Base-by-base conservation (phyloP, 2,888 invertebrate genomes). In the Xanthostigma xanthostigma region DNA sequence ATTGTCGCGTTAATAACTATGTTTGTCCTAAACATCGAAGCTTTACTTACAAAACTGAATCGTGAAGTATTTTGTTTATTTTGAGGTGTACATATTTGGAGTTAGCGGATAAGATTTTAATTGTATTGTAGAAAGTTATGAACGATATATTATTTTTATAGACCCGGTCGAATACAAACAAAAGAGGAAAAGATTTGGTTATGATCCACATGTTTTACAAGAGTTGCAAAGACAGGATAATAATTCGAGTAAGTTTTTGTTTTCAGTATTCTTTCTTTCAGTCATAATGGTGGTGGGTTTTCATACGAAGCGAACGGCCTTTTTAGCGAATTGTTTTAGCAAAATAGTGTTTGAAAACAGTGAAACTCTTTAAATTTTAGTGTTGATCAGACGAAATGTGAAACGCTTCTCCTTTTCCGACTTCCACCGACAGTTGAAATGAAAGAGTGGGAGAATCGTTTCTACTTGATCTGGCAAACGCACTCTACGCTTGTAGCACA, bases 111-210 rank as follows among this genome's bases (percentile, higher is more conserved):
- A 27, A 27, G 27, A 39, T 41, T n/a, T 44, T 46, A 41, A 45
- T n/a, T 45, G 38, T 51, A 45, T 44, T 49, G 27, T 42, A 48
- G 43, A 48, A 27, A 38, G 35, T 48, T 44, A 44, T 49, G 50
- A 50, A 52, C 40, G 14, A 39, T 10, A 39, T 39, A 14, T 39
- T 39, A 49, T 52, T 53, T 66, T 71, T 73, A 59, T 75, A 78
- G 78, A 77, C 70, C 72, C 74, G 59, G 72, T 69, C 64, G 67
- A 68, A 57, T 66, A 74, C 65, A 76, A 73, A 69, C 73, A 74
- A 64, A 76, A 76, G 63, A 67, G 74, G 62, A 68, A 70, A 64
- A 75, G 72, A 66, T 66, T 66, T 64, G 70, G 68, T 59, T 65
- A 63, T 59, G 69, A 68, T 58, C 64, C 68, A 62, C 74, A 66